Evolutionary conservation across 2,888 invertebrate genomes (phyloP).

Genomic region (Sceliomorpha sp.): DNA sequence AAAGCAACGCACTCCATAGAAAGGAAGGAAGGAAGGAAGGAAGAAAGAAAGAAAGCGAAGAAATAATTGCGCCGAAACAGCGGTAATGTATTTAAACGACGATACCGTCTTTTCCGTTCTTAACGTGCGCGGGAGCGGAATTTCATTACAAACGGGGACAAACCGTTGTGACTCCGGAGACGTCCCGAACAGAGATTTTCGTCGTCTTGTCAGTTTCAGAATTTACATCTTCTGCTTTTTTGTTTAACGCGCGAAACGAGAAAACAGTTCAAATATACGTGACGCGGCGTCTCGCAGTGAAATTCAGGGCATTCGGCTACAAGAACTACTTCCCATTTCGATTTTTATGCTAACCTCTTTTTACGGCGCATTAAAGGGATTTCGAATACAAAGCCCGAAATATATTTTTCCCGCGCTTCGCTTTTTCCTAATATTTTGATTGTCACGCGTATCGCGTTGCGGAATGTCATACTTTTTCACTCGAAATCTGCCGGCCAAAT

Average conservation of each 20-base stretch:
- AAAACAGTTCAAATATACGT: conserved; percentile 35
- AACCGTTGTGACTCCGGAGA: conserved; percentile 19
- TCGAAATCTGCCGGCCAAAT: no score
- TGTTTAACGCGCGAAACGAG: conserved; percentile 23
- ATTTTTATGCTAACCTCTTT: no score
- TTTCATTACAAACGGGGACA: conserved; percentile 30
- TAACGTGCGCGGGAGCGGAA: conserved; percentile 22
- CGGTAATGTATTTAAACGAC: conserved; percentile 17
- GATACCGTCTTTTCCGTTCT: conserved; percentile 15
- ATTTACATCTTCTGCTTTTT: conserved; percentile 6
- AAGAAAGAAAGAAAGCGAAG: conserved; percentile 12
- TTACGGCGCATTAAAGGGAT: no score
- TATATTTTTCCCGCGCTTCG: no score
- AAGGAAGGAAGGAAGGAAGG: background rate
- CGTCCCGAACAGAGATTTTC: conserved; percentile 38
- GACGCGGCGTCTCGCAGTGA: conserved; percentile 8
- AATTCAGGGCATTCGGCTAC: conserved; percentile 35
- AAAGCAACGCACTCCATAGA: no score
- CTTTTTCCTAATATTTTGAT: no score
- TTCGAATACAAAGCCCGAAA: no score
- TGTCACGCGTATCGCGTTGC: no score
- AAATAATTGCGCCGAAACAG: conserved; percentile 15
- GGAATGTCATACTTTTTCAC: no score
- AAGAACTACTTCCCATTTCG: no score
- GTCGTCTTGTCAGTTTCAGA: conserved; percentile 41